Conservation (phyloP, 1,140 invertebrate genomes). For the Charaxes varanes region DNA sequence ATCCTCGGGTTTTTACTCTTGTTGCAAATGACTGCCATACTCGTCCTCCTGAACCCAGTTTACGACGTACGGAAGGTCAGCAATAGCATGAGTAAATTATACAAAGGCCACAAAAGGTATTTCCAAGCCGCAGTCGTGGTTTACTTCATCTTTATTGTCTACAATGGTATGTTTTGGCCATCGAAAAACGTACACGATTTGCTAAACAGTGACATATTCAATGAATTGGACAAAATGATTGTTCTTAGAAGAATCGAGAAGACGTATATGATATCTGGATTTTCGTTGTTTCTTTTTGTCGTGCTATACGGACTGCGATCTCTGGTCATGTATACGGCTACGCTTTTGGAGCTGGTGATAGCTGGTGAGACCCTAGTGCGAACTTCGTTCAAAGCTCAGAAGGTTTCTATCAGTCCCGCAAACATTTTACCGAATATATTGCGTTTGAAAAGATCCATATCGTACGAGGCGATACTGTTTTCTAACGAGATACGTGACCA, state of each 20-base stretch:
- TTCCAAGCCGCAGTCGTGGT: constrained; percentile 21
- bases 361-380: constrained; percentile 12
- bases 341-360: constrained; percentile 25
- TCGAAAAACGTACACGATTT: constrained; percentile 33
- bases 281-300: constrained; percentile 48
- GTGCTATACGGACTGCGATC: constrained; percentile 40
- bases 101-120: constrained; percentile 25
- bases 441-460: constrained; percentile 47
- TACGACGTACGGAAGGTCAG: constrained; percentile 43
- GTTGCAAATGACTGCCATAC: constrained; percentile 44
- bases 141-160: constrained; percentile 41
- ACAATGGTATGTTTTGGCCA: constrained; percentile 48
- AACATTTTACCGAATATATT: constrained; percentile 44
- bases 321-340: constrained; percentile 40
- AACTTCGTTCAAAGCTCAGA: constrained; percentile 13
- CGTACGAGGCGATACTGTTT: constrained; percentile 48
- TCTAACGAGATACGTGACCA: constrained; percentile 43
- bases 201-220: constrained; percentile 21
- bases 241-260: constrained; percentile 40
- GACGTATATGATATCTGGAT: constrained; percentile 51
- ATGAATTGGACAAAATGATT: constrained; percentile 38
- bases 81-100: constrained; percentile 24
- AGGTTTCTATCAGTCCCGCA: constrained; percentile 18
- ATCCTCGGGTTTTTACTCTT: constrained; percentile 37
- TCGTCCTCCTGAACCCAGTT: constrained; percentile 45